Evolutionary conservation across 1,140 invertebrate species (phyloP).

Genomic region (Musca vetustissima): DNA sequence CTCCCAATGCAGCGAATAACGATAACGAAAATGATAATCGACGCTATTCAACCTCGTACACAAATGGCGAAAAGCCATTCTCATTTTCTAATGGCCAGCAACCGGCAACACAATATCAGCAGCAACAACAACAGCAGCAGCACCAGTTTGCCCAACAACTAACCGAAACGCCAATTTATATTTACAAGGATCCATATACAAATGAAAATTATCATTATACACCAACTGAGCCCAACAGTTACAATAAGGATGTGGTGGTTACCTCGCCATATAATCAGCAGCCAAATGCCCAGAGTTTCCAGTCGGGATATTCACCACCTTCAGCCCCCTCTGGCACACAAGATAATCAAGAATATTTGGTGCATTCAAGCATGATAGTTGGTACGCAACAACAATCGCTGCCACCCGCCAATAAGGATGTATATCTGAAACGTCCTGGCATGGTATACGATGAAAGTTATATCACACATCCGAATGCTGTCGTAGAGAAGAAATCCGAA

Average conservation of each 20-base stretch:
- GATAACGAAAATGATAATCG: slow-evolving; percentile 17
- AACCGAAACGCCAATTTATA: slow-evolving; percentile 46
- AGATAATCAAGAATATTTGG: slow-evolving; percentile 40
- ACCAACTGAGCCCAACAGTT: slow-evolving; percentile 17
- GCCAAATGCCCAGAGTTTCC: too few relatives aligned
- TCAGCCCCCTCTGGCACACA: background rate
- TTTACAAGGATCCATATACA: slow-evolving; percentile 49
- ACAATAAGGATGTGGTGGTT: background rate
- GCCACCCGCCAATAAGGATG: slow-evolving; percentile 30
- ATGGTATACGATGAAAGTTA: slow-evolving; percentile 45
- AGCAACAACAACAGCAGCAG: slow-evolving; percentile 29
- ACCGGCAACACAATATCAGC: slow-evolving; percentile 6
- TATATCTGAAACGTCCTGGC: slow-evolving; percentile 43
- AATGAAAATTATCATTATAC: slow-evolving; percentile 42
- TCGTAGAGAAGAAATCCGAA: background rate
- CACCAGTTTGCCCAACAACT: slow-evolving; percentile 18
- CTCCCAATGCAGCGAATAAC: slow-evolving; percentile 1
- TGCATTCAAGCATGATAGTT: slow-evolving; percentile 49
- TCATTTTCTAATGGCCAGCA: slow-evolving; percentile 29
- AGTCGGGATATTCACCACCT: background rate
- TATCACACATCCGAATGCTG: background rate
- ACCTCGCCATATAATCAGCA: slow-evolving; percentile 25
- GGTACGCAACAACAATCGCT: slow-evolving; percentile 31
- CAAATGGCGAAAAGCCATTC: slow-evolving; percentile 32
- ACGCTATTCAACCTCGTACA: slow-evolving; percentile 6